Percentiles rank a stretch among this genome's conserved stretches.
Conservation (phyloP, 2,797 vertebrate genomes). For the Telmatherina bonti region DNA sequence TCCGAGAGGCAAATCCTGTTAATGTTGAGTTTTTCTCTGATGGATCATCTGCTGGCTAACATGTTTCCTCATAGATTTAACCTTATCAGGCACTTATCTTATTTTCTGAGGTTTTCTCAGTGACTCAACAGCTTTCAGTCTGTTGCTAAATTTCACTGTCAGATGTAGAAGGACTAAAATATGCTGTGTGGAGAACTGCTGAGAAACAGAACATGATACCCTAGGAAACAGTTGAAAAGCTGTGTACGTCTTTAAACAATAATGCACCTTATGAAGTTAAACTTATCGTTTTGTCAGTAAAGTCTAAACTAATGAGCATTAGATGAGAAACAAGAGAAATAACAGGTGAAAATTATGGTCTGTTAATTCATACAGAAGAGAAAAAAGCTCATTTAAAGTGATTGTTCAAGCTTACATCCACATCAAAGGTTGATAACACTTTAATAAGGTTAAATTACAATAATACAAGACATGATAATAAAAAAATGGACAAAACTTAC, state of each 20-base stretch:
- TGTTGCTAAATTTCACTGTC: too few relatives aligned
- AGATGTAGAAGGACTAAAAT: too few relatives aligned
- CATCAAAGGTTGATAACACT: neutral
- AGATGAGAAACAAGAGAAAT: too few relatives aligned
- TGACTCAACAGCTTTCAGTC: neutral
- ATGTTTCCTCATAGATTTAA: neutral
- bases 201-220: too few relatives aligned
- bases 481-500: conserved; percentile 81
- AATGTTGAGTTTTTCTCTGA: neutral
- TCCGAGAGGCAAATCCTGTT: neutral
- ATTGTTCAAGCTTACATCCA: neutral
- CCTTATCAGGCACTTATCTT: conserved; percentile 10
- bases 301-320: too few relatives aligned
- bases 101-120: neutral
- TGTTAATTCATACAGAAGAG: too few relatives aligned
- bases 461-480: neutral
- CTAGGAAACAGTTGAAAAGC: too few relatives aligned
- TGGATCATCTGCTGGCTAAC: neutral
- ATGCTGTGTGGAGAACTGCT: too few relatives aligned
- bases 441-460: neutral
- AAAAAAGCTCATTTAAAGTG: neutral
- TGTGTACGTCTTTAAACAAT: too few relatives aligned
- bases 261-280: too few relatives aligned
- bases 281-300: too few relatives aligned
- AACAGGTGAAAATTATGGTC: too few relatives aligned